These are phyloP conservation scores for Lamellibrachia columna DNA, from an alignment of 2,888 invertebrate species.

Conservation along the genomic window DNA sequence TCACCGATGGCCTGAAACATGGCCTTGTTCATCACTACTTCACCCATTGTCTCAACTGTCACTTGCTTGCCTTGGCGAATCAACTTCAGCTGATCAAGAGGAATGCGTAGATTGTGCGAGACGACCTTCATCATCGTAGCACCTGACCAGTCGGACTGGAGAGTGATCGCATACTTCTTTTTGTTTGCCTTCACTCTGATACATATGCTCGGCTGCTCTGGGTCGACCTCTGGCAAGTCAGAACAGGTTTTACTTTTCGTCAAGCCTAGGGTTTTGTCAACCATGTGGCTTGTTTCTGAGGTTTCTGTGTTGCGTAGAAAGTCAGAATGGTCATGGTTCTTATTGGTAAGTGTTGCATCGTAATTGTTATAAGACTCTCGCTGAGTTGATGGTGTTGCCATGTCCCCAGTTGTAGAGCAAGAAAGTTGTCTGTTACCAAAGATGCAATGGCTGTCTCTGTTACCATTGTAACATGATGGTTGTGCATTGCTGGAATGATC, in stretches of 20 bases:
- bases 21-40: constrained; percentile 44
- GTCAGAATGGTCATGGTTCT: not conserved
- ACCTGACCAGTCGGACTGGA: constrained; percentile 49
- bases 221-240: constrained; percentile 46
- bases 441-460: not conserved
- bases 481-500: not conserved
- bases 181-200: constrained; percentile 51
- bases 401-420: not conserved
- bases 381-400: not conserved
- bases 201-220: constrained; percentile 18
- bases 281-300: not conserved
- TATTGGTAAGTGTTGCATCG: not conserved
- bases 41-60: constrained; percentile 41
- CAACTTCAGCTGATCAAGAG: constrained; percentile 52
- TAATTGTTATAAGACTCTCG: not conserved
- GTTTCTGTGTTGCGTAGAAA: not conserved
- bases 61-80: constrained; percentile 55
- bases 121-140: constrained; percentile 46
- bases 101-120: constrained; percentile 44
- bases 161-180: constrained; percentile 45
- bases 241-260: constrained; percentile 35
- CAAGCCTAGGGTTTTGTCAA: not conserved
- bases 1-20: constrained; percentile 55
- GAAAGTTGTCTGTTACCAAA: constrained; percentile 16
- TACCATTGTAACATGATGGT: not conserved